These are phyloP conservation scores for Meles meles DNA, from an alignment of 2,113 vertebrate genomes.

Conservation along the genomic window DNA sequence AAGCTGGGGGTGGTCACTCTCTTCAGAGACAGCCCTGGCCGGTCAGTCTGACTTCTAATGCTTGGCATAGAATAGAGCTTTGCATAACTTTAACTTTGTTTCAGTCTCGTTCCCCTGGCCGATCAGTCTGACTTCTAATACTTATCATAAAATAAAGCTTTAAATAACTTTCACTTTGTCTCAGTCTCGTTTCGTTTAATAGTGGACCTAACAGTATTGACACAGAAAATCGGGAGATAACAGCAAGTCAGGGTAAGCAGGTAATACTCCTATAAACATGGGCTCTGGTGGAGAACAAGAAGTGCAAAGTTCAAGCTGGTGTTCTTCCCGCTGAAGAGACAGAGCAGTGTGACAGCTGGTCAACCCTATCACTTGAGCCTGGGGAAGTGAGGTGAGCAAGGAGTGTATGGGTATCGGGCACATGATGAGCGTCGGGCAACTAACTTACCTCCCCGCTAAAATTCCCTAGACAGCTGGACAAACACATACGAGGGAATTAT, in stretches of 20 bases:
- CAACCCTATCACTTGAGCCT: neutral
- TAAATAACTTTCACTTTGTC: no score
- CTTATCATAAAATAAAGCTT: no score
- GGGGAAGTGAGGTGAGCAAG: neutral
- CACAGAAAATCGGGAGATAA: neutral
- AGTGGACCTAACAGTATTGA: no score
- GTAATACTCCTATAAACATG: rapidly evolving
- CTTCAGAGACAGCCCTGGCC: no score
- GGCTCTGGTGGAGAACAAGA: neutral
- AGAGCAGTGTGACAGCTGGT: rapidly evolving
- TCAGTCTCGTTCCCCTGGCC: no score
- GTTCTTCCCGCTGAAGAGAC: neutral
- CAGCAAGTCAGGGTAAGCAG: no score
- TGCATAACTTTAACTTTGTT: no score
- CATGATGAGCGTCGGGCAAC: rapidly evolving
- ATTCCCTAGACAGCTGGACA: neutral
- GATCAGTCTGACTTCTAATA: no score
- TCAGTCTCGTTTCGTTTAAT: no score
- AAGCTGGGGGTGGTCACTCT: no score
- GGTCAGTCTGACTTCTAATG: no score
- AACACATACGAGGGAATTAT: neutral
- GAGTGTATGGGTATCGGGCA: neutral
- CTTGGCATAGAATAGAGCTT: no score
- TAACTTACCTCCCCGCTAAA: neutral
- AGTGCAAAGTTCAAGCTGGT: neutral